Evolutionary conservation across 1,140 invertebrate species (phyloP), one percentile per base, ranked within the genome.

Genomic region (Rhynchophorus ferrugineus): DNA sequence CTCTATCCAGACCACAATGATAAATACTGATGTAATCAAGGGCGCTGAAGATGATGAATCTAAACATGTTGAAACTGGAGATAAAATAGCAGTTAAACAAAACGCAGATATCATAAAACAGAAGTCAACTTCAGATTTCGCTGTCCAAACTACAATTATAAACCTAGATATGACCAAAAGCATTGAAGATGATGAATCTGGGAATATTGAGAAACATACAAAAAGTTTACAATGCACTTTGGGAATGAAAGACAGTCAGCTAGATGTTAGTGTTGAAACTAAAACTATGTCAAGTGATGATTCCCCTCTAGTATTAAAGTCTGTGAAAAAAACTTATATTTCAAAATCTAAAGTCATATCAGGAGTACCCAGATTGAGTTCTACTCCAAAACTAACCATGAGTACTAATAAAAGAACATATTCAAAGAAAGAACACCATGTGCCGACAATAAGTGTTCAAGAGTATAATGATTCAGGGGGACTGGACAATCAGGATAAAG

Each of bases 161-260:
- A 13, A n/a, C 14, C 6, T 8, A 7, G 35, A 37, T 8, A 5
- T 6, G 11, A 5, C 5, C 11, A 5, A 5, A 39, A 7, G 19
- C 9, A 3, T 3, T n/a, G n/a, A 17, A 17, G 3, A 39, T 7
- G 9, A 3, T 11, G 8, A 41, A 39, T 2, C 3, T 3, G 38
- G 14, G 17, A 8, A 14, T 41, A 18, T 8, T 3, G 3, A 5
- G 3, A 11, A 11, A 18, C 3, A 7, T 8, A 41, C 14, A 6
- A 41, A 17, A 19, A 19, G 38, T 20, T 11, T 41, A 41, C 38
- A 41, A 19, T 41, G 38, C 38, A 41, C 38, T n/a, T 3, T 41
- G 7, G 38, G 6, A 17, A 9, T 11, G 17, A 7, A n/a, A 3
- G 38, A 41, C 9, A 17, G 9, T 20, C 3, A 18, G 18, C 14